These are phyloP conservation scores for Brachionus rotundiformis DNA, from an alignment of 1,140 invertebrate genomes.

Conservation along the genomic window DNA sequence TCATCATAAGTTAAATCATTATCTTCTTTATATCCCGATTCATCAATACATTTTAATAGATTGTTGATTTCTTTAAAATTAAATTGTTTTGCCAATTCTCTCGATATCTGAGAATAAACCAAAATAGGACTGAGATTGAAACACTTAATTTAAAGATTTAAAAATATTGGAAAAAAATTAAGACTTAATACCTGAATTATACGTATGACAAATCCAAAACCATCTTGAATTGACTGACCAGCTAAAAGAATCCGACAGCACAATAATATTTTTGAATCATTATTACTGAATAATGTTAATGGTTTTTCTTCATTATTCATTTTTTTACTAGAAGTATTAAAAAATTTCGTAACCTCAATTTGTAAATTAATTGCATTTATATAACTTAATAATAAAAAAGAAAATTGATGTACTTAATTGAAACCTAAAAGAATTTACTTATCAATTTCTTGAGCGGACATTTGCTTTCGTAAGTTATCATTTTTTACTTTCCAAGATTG, in stretches of 20 bases:
- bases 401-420: neutral
- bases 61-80: slow-evolving; percentile 56
- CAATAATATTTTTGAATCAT: slow-evolving; percentile 56
- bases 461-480: slow-evolving; percentile 34
- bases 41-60: slow-evolving; percentile 56
- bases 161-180: neutral
- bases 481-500: neutral
- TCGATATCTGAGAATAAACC: slow-evolving; percentile 58
- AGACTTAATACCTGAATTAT: slow-evolving; percentile 58
- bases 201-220: slow-evolving; percentile 58
- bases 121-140: slow-evolving; percentile 57
- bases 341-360: slow-evolving; percentile 62
- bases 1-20: slow-evolving; percentile 59
- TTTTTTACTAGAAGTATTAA: slow-evolving; percentile 57
- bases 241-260: slow-evolving; percentile 57
- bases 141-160: slow-evolving; percentile 55
- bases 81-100: slow-evolving; percentile 58
- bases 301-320: slow-evolving; percentile 48
- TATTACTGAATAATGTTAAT: slow-evolving; percentile 59
- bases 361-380: slow-evolving; percentile 60
- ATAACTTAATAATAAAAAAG: slow-evolving; percentile 55
- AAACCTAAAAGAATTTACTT: neutral
- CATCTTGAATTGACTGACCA: slow-evolving; percentile 57
- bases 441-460: slow-evolving; percentile 45
- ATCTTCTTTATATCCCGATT: slow-evolving; percentile 54